A percentile compares a stretch with the other conserved stretches of the same genome.
Evolutionary conservation across 2,797 vertebrate species (phyloP).

Genomic region (Alouatta caraya): DNA sequence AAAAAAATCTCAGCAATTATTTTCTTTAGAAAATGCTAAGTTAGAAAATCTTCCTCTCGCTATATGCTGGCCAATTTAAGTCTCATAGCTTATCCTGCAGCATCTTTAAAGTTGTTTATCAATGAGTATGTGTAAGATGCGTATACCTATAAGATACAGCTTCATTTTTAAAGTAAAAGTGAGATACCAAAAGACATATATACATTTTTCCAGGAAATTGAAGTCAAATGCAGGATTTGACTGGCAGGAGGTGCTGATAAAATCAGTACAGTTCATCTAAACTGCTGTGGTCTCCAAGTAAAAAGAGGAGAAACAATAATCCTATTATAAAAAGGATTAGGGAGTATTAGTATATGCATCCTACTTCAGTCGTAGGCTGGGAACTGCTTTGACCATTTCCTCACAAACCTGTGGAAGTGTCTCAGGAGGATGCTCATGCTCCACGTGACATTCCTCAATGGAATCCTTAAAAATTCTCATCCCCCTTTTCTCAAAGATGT

Average conservation of each 20-base stretch:
- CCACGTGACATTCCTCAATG: neutral
- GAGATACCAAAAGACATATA: neutral
- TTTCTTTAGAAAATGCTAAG: neutral
- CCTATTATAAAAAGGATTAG: constrained; percentile 24
- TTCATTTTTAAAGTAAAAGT: constrained; percentile 45
- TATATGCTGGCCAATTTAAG: neutral
- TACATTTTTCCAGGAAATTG: neutral
- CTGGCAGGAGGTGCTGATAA: neutral
- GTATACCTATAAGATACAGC: neutral
- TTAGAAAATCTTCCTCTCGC: neutral
- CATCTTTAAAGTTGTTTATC: neutral
- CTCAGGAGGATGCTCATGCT: neutral
- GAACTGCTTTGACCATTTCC: constrained; percentile 1
- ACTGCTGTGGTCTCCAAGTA: constrained; percentile 57
- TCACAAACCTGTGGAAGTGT: constrained; percentile 50
- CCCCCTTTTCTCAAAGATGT: neutral
- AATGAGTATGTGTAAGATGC: neutral
- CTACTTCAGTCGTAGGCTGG: neutral
- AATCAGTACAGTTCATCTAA: constrained; percentile 33
- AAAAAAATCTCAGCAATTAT: neutral
- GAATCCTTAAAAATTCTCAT: neutral
- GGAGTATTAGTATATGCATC: neutral
- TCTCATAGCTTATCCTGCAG: neutral
- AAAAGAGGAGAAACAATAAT: constrained; percentile 39
- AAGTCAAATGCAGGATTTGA: neutral